Percentiles rank a stretch among this genome's conserved stretches.
Conservation (phyloP, 2,888 invertebrate genomes). For the Temnothorax rugatulus region DNA sequence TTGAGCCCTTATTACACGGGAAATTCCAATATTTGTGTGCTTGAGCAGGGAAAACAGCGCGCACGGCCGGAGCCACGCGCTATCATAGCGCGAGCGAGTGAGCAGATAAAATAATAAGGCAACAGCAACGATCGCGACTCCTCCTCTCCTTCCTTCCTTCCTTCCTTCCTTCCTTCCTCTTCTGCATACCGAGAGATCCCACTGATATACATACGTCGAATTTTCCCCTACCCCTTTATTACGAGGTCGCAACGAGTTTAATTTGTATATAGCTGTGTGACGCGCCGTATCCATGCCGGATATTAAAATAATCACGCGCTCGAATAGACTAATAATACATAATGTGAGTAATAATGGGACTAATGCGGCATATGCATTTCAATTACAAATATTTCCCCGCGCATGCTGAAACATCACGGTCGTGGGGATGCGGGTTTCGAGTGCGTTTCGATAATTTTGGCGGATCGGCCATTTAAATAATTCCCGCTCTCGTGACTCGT, state of each 20-base stretch:
- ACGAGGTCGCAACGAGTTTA: constrained; percentile 16
- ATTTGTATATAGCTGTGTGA: constrained; percentile 31
- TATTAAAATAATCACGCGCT: constrained; percentile 55
- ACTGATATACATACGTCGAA: constrained; percentile 11
- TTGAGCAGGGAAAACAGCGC: constrained; percentile 60
- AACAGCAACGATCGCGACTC: constrained; percentile 33
- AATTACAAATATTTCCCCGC: constrained; percentile 44
- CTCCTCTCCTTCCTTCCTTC: not conserved
- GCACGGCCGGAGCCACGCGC: constrained; percentile 43
- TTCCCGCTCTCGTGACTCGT: constrained; percentile 2
- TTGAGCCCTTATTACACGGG: constrained; percentile 32
- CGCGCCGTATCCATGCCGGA: constrained; percentile 13
- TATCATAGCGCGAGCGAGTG: constrained; percentile 33
- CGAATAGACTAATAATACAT: constrained; percentile 47
- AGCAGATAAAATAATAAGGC: constrained; percentile 60
- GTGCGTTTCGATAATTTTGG: constrained; percentile 9
- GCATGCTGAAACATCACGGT: constrained; percentile 1
- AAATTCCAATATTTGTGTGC: constrained; percentile 56
- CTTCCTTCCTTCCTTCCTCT: not conserved
- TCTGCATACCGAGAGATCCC: not conserved
- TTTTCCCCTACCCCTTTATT: not conserved
- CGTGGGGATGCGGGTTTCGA: not conserved
- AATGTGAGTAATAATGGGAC: constrained; percentile 49
- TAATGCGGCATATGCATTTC: constrained; percentile 56
- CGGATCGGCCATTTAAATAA: constrained; percentile 30